A percentile compares a stretch with the other conserved stretches of the same genome.
Evolutionary conservation across 2,888 invertebrate species (phyloP).

Genomic region (Pristionchus exspectatus): DNA sequence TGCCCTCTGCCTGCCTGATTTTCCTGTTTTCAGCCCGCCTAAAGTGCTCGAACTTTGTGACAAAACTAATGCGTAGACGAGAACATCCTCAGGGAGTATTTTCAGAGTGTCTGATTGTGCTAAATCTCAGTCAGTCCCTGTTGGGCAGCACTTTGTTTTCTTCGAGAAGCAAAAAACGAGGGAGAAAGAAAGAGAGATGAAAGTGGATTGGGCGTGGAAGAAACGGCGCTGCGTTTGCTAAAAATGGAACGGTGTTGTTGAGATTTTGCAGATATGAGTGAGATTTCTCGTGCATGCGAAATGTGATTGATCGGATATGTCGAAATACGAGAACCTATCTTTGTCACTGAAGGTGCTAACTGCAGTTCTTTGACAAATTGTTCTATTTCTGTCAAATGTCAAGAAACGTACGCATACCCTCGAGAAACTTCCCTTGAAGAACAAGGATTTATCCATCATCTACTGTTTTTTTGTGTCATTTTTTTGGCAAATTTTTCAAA

Average conservation of each 20-base stretch:
- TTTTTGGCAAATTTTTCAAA: too few species aligned
- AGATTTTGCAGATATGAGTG: neutral
- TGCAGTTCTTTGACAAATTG: neutral
- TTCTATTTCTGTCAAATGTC: too few species aligned
- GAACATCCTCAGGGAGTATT: neutral
- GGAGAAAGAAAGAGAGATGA: neutral
- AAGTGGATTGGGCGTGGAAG: neutral
- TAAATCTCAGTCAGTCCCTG: neutral
- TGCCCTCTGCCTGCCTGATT: neutral
- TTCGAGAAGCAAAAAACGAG: neutral
- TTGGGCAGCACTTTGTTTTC: neutral
- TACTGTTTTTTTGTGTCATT: too few species aligned
- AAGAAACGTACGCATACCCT: too few species aligned
- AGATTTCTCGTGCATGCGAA: neutral
- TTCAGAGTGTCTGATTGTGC: neutral
- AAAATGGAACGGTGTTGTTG: neutral
- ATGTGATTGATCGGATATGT: neutral
- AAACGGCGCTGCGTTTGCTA: neutral
- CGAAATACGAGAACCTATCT: neutral
- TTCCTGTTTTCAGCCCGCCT: neutral
- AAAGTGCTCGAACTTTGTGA: neutral
- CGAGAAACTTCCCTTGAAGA: too few species aligned
- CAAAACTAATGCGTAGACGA: neutral
- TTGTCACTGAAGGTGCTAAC: neutral
- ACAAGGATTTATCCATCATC: too few species aligned